These are phyloP conservation scores for Epirrhoe tristata DNA, from an alignment of 2,888 invertebrate genomes.

Conservation along the genomic window DNA sequence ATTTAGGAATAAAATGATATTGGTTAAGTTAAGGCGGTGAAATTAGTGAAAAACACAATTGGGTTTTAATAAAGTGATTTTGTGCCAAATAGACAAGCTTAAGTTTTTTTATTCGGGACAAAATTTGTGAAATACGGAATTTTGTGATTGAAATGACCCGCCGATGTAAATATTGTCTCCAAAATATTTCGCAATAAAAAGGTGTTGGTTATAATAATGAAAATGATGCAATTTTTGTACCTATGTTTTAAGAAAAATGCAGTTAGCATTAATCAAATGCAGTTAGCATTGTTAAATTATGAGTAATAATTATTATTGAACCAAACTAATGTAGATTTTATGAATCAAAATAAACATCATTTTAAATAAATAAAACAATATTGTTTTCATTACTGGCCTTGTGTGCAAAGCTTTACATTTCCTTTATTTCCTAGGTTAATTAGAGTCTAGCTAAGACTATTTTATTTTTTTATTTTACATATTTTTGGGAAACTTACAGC, in stretches of 20 bases:
- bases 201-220: slow-evolving; percentile 64
- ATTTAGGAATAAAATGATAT: slow-evolving; percentile 39
- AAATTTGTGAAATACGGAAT: slow-evolving; percentile 62
- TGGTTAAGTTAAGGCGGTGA: slow-evolving; percentile 35
- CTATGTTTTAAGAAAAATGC: slow-evolving; percentile 54
- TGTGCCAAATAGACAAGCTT: slow-evolving; percentile 81
- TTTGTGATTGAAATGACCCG: slow-evolving; percentile 58
- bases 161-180: slow-evolving; percentile 65
- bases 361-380: slow-evolving; percentile 64
- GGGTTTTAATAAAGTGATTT: slow-evolving; percentile 58
- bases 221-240: slow-evolving; percentile 35
- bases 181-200: slow-evolving; percentile 52
- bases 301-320: slow-evolving; percentile 66
- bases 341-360: slow-evolving; percentile 55
- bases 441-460: background rate
- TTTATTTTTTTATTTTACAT: too few species aligned
- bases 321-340: slow-evolving; percentile 80
- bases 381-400: slow-evolving; percentile 26
- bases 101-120: slow-evolving; percentile 76
- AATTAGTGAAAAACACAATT: slow-evolving; percentile 41
- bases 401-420: background rate
- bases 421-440: background rate
- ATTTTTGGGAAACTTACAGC: too few species aligned
- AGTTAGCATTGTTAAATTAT: slow-evolving; percentile 66
- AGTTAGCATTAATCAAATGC: slow-evolving; percentile 69